Conservation (phyloP, 2,888 invertebrate genomes). For the Ptychoptera contaminata region DNA sequence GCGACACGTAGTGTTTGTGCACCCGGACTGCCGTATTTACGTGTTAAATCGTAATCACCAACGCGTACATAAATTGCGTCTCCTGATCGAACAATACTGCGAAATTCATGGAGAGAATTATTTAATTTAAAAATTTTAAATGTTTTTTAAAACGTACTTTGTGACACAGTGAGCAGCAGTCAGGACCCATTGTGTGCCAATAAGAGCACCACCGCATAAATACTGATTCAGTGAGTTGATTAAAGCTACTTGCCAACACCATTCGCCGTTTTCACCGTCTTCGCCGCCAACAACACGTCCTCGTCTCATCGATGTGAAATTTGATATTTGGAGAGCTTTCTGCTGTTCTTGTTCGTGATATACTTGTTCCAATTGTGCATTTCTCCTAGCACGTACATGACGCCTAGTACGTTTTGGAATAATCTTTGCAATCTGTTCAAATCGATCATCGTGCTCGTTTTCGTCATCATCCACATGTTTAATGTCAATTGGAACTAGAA, state of each 20-base stretch:
- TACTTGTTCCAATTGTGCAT: neutral
- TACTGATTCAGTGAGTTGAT: constrained; percentile 90
- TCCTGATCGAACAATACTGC: constrained; percentile 80
- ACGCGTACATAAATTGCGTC: constrained; percentile 88
- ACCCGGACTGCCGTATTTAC: constrained; percentile 80
- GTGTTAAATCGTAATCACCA: constrained; percentile 80
- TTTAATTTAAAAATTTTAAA: neutral
- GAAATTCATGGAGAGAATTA: constrained; percentile 8
- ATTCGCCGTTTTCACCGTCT: constrained; percentile 81
- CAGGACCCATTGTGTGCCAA: constrained; percentile 87
- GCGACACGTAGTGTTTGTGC: constrained; percentile 82
- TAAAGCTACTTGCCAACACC: constrained; percentile 91
- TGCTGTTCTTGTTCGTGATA: constrained; percentile 6
- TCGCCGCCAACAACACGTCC: constrained; percentile 71
- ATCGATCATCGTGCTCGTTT: too few species aligned
- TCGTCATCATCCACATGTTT: constrained; percentile 11
- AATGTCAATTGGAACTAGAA: constrained; percentile 29
- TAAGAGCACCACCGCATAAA: constrained; percentile 81
- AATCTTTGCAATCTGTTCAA: neutral
- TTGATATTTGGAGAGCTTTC: constrained; percentile 11
- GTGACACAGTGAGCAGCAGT: constrained; percentile 91
- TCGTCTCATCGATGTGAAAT: constrained; percentile 11
- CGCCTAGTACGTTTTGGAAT: neutral
- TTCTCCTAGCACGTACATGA: neutral
- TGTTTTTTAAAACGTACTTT: constrained; percentile 45